Evolutionary conservation across 2,888 invertebrate genomes (phyloP), one percentile per base, ranked within the genome.

Genomic region (Agrilus cyanescens): DNA sequence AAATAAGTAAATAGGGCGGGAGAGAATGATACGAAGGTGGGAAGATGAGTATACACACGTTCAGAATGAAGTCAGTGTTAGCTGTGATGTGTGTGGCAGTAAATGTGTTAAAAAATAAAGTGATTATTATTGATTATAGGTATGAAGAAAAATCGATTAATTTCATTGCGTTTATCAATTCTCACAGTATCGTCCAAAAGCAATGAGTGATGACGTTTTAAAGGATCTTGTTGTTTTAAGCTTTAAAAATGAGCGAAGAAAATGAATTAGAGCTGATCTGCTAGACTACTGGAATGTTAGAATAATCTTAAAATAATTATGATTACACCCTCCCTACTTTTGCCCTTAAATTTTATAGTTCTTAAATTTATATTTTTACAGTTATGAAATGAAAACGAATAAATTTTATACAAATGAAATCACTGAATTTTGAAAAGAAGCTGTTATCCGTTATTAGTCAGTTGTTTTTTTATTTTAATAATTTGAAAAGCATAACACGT

Each of bases 371-470:
- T 16, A 34, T 34, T 34, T 34, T 4, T 14, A 16, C 15, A 16
- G 16, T 34, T 34, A 34, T 34, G 12, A 34, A 14, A 16, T 16
- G 8, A 34, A 34, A 14, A 6, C 14, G 15, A 34, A 34, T 16
- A 14, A 12, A 34, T n/a, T n/a, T n/a, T n/a, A n/a, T 29, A 29
- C 20, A 15, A n/a, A 5, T 15, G 31, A 31, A n/a, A 13, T 40
- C 29, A n/a, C n/a, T 13, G 15, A 35, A 37, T 32, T 7, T 29
- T n/a, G n/a, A 32, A 32, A 39, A 39, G 16, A 25, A 40, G 32
- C 36, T 34, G 40, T 34, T 33, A 40, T 34, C 12, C 20, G 25
- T 33, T 33, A 25, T 40, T n/a, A 33, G 20, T 14, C 12, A 40
- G 6, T 8, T 32, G 32, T n/a, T 20, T 20, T 5, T 20, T 20